These are phyloP conservation scores for Galemys pyrenaicus DNA, from an alignment of 2,113 vertebrate genomes.

Conservation along the genomic window DNA sequence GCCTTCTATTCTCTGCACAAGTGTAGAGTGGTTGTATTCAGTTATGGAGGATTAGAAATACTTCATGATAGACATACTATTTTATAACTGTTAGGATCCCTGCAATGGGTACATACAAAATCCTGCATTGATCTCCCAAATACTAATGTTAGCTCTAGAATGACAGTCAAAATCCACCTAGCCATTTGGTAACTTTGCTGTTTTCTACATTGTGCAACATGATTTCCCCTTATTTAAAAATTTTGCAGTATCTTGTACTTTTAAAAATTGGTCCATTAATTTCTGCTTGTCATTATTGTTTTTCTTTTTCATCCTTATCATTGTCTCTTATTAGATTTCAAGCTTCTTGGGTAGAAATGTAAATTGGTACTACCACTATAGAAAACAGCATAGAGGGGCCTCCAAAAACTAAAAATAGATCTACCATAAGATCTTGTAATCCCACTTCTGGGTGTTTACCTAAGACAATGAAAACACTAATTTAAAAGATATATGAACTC, in stretches of 20 bases:
- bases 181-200: neutral
- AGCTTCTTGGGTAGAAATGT: neutral
- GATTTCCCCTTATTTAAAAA: neutral
- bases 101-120: neutral
- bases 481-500: no score
- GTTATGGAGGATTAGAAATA: neutral
- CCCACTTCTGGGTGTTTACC: no score
- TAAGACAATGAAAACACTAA: no score
- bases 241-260: neutral
- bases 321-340: conserved; percentile 16
- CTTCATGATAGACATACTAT: neutral
- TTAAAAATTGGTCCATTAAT: neutral
- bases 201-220: neutral
- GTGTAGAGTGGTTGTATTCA: neutral
- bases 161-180: neutral
- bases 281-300: neutral
- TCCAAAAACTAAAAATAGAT: no score
- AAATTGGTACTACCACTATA: no score
- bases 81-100: neutral
- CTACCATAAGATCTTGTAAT: no score
- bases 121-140: neutral
- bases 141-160: neutral
- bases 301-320: neutral
- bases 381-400: no score
- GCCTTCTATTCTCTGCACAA: neutral